Base-by-base conservation (phyloP, 1,140 invertebrate genomes). In the Tetramorium simillimum region DNA sequence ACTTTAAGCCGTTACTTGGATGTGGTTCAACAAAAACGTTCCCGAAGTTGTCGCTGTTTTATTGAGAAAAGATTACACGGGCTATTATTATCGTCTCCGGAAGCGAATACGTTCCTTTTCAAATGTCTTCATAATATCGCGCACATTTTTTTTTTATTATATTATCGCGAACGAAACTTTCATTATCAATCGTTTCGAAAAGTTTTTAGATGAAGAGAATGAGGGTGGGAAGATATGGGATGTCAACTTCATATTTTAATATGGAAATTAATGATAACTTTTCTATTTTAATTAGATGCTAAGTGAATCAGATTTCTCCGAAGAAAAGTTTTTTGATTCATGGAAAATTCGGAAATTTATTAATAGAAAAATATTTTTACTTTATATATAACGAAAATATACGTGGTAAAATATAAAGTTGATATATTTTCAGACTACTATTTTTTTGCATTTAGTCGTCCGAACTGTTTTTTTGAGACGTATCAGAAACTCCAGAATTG, bases 391-490 rank as follows among this genome's bases (percentile, higher is more conserved):
- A 49, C n/a, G 4, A 58, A 43, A 21, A 43, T 14, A 12, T 67
- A 46, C 7, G 18, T 28, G 21, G 0, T 24, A 24, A 21, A 21
- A 33, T 65, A 14, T 70, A 14, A 58, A 37, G 14, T 24, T 43
- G 51, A 14, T 21, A 28, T 37, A 37, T 56, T 9, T 40, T 58
- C 9, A 18, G 21, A 43, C 16, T 18, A 43, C 37, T 76, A 76
- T 43, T 76, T 58, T 60, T 75, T 76, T 76, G 4, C n/a, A 75
- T 76, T 58, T 3, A 40, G 40, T 76, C n/a, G 4, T 24, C 10
- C 10, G 10, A 78, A 37, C n/a, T 21, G 28, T 33, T 24, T 24
- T 33, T 49, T 65, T 24, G 6, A 77, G n/a, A 65, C 40, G 24
- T 65, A 33, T 63, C 75, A 40, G 18, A 18, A 46, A 33, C 18